Percentiles rank a stretch among this genome's conserved stretches.
These are phyloP conservation scores for Xenopus tropicalis DNA, from an alignment of 2,113 vertebrate species.

Conservation along the genomic window DNA sequence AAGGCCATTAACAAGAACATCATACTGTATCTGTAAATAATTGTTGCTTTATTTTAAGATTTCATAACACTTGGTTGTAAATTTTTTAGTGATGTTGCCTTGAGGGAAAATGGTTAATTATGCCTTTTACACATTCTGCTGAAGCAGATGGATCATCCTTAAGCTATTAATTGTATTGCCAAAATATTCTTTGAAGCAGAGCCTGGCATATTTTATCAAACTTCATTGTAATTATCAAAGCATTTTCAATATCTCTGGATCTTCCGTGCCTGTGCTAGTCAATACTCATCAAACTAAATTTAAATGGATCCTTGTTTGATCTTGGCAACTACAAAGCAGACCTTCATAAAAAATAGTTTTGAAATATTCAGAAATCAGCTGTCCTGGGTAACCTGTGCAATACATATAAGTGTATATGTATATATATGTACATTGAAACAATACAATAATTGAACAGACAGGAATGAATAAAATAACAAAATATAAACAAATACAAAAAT, in stretches of 20 bases:
- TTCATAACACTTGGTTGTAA: too few species aligned
- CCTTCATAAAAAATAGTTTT: conserved; percentile 3
- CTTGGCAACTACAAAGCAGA: not conserved
- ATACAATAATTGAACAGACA: too few species aligned
- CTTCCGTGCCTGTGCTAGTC: conserved; percentile 23
- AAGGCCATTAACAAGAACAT: too few species aligned
- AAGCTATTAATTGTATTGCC: conserved; percentile 36
- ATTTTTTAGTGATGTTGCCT: conserved; percentile 5
- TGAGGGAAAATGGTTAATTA: conserved; percentile 36
- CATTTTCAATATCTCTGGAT: conserved; percentile 18
- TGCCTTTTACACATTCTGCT: conserved; percentile 31
- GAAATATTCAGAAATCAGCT: too few species aligned
- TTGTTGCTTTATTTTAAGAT: too few species aligned
- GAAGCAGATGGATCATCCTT: conserved; percentile 15
- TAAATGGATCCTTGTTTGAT: conserved; percentile 38
- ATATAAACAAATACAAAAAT: too few species aligned
- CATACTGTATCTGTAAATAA: too few species aligned
- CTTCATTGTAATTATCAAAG: conserved; percentile 34
- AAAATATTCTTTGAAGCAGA: conserved; percentile 31
- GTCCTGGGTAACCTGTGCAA: too few species aligned
- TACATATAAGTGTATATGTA: too few species aligned
- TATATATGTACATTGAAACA: too few species aligned
- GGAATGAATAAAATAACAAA: too few species aligned
- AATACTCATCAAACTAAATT: conserved; percentile 36
- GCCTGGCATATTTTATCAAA: conserved; percentile 21